A percentile compares a stretch with the other conserved stretches of the same genome.
phyloP scores from a whole-genome alignment of 2,888 invertebrate genomes.

The Autographa gamma region DNA sequence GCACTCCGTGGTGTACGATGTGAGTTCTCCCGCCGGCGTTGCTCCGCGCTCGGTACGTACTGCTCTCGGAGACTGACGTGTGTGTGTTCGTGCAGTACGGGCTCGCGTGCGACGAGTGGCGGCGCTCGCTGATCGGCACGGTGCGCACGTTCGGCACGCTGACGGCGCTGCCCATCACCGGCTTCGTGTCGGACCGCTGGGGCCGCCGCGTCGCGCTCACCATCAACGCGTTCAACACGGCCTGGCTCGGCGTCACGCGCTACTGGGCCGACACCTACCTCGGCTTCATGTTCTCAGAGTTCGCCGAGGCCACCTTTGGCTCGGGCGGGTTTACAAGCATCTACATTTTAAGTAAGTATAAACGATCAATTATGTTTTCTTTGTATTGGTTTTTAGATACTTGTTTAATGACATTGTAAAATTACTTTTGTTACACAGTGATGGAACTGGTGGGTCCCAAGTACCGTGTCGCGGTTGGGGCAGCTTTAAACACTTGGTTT shows the following conservation, averaged over 20 bases:
- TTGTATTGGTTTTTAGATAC: background rate
- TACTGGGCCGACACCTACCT: constrained; percentile 90
- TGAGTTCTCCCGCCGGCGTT: constrained; percentile 57
- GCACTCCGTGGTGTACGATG: constrained; percentile 79
- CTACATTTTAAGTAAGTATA: constrained; percentile 90
- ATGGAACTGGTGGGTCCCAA: constrained; percentile 93
- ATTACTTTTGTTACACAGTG: constrained; percentile 79
- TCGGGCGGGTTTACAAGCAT: constrained; percentile 91
- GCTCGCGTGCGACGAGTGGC: constrained; percentile 92
- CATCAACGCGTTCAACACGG: constrained; percentile 89
- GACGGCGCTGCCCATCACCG: constrained; percentile 91
- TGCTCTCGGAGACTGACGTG: too few relatives aligned
- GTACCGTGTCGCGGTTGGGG: constrained; percentile 91
- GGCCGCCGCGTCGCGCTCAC: constrained; percentile 90
- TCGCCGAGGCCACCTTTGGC: constrained; percentile 91
- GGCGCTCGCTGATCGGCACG: constrained; percentile 92
- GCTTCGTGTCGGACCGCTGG: constrained; percentile 92
- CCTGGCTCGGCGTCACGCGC: constrained; percentile 90
- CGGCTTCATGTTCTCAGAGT: constrained; percentile 91
- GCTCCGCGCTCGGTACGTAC: background rate
- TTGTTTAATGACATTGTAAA: background rate
- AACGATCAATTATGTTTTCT: background rate
- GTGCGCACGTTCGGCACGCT: constrained; percentile 91
- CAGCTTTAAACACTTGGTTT: constrained; percentile 91
- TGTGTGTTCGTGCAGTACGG: constrained; percentile 83